Evolutionary conservation across 2,888 invertebrate species (phyloP).

Genomic region (Tipula unca): DNA sequence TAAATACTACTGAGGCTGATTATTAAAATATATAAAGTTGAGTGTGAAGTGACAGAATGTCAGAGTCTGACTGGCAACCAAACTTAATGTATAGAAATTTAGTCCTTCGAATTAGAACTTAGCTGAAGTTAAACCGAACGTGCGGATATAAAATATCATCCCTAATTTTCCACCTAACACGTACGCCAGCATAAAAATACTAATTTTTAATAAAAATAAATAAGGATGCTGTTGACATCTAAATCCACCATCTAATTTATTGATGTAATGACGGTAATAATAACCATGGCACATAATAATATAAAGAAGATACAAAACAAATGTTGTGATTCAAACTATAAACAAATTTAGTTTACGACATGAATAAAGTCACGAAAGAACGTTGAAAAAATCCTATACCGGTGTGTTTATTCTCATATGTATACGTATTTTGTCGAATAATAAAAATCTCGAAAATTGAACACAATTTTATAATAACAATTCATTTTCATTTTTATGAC

Average conservation of each 20-base stretch:
- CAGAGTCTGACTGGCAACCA: too few species aligned
- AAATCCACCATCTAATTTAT: not conserved
- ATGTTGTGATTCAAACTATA: not conserved
- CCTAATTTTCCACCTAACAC: not conserved
- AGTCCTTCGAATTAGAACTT: too few species aligned
- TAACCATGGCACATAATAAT: not conserved
- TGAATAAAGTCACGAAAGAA: not conserved
- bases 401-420: not conserved
- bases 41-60: too few species aligned
- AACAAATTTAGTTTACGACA: not conserved
- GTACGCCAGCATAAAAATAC: not conserved
- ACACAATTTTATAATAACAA: not conserved
- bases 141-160: too few species aligned
- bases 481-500: not conserved
- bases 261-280: not conserved
- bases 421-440: not conserved
- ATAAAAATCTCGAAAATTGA: not conserved
- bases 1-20: too few species aligned
- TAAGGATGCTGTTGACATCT: not conserved
- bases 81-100: too few species aligned
- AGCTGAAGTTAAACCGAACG: too few species aligned
- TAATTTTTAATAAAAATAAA: not conserved
- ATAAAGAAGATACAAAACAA: not conserved
- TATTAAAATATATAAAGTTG: too few species aligned
- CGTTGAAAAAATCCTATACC: not conserved